A percentile compares a stretch with the other conserved stretches of the same genome.
Evolutionary conservation across 2,113 vertebrate genomes (phyloP).

Genomic region (Nyctereutes procyonoides): DNA sequence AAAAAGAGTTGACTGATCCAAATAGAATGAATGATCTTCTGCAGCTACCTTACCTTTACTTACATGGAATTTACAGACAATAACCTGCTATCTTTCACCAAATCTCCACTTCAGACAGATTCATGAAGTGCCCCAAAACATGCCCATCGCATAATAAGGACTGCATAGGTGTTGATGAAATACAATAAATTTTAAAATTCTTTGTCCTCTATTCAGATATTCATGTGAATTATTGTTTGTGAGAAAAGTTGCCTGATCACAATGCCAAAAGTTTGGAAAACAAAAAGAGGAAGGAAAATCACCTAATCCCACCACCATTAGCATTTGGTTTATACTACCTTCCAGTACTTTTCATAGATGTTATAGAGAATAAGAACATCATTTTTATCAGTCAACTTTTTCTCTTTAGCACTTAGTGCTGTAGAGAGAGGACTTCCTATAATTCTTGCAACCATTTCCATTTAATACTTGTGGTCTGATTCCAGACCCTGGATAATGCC

Average conservation of each 20-base stretch:
- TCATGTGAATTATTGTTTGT: background rate
- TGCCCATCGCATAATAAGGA: background rate
- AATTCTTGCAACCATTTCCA: background rate
- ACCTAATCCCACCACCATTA: background rate
- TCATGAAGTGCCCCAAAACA: background rate
- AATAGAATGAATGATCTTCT: background rate
- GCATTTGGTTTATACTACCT: background rate
- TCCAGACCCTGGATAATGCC: background rate
- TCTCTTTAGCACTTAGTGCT: background rate
- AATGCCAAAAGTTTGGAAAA: background rate
- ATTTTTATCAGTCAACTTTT: background rate
- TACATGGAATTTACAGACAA: background rate
- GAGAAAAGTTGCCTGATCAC: background rate
- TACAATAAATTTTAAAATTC: background rate
- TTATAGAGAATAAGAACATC: background rate
- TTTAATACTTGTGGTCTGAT: background rate
- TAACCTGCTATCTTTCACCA: background rate
- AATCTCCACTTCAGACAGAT: background rate
- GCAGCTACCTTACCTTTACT: background rate
- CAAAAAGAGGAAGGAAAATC: background rate
- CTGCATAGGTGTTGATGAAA: background rate
- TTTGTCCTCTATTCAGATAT: background rate
- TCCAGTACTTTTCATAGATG: background rate
- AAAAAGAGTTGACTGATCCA: no score
- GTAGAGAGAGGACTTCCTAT: background rate